Conservation (phyloP, 2,888 invertebrate species). For the Drosophila peninsularis region DNA sequence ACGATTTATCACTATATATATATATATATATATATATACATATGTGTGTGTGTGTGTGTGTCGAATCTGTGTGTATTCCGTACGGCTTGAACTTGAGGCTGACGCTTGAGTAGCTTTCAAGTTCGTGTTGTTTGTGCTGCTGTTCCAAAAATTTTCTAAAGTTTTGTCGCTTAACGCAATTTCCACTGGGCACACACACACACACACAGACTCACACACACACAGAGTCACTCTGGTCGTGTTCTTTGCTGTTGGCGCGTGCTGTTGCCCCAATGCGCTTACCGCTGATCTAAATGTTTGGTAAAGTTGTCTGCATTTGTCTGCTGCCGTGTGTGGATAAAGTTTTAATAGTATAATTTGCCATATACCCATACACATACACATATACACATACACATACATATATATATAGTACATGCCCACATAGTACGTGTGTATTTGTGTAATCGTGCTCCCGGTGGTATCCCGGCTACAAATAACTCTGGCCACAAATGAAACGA, state of each 20-base stretch:
- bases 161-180: constrained; percentile 40
- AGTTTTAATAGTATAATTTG: constrained; percentile 59
- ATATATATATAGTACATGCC: neutral
- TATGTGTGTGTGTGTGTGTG: neutral
- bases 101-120: constrained; percentile 24
- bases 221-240: constrained; percentile 7
- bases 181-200: constrained; percentile 20
- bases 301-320: constrained; percentile 34
- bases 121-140: constrained; percentile 18
- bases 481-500: constrained; percentile 29
- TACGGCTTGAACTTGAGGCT: constrained; percentile 14
- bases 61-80: constrained; percentile 3
- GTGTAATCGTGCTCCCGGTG: constrained; percentile 10
- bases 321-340: constrained; percentile 38
- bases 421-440: neutral
- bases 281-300: constrained; percentile 41
- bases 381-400: neutral
- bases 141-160: constrained; percentile 25
- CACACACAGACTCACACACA: constrained; percentile 14
- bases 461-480: constrained; percentile 26
- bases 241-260: constrained; percentile 11
- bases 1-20: constrained; percentile 1
- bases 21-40: neutral
- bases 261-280: constrained; percentile 24
- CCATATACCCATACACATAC: constrained; percentile 2